phyloP scores from a whole-genome alignment of 2,888 invertebrate species.

The Trachelus troglodyta region DNA sequence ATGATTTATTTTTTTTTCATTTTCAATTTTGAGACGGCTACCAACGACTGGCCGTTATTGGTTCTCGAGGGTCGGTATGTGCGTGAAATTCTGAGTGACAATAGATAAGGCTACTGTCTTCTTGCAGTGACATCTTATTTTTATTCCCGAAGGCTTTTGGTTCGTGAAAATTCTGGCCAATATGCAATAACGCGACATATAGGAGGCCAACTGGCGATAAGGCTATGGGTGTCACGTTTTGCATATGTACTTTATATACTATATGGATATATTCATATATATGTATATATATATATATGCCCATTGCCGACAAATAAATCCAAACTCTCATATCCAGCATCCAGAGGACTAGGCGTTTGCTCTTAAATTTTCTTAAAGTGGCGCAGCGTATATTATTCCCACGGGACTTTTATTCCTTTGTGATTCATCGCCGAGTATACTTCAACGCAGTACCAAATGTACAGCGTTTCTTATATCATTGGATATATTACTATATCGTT shows the following conservation, averaged over 20 bases:
- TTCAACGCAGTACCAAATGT: not conserved
- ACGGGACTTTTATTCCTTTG: constrained; percentile 16
- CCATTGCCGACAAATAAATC: constrained; percentile 44
- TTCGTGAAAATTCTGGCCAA: not conserved
- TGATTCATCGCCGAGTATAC: not conserved
- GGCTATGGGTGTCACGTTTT: not conserved
- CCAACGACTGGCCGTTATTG: not conserved
- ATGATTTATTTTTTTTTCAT: not conserved
- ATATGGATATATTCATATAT: not conserved
- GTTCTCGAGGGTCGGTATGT: not conserved
- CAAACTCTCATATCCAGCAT: constrained; percentile 55
- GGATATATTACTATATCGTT: not conserved
- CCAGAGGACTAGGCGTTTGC: constrained; percentile 24
- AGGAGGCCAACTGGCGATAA: not conserved
- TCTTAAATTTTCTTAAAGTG: constrained; percentile 59
- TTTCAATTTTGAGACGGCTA: not conserved
- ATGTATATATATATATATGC: not conserved
- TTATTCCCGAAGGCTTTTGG: not conserved
- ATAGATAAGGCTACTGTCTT: not conserved
- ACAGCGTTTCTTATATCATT: not conserved
- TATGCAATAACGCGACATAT: not conserved
- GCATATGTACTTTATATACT: not conserved
- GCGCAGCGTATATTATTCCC: constrained; percentile 49
- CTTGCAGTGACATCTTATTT: not conserved
- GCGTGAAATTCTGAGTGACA: not conserved